Percentiles rank a stretch among this genome's conserved stretches.
Evolutionary conservation across 1,140 invertebrate species (phyloP).

Genomic region (Lucilia sericata): DNA sequence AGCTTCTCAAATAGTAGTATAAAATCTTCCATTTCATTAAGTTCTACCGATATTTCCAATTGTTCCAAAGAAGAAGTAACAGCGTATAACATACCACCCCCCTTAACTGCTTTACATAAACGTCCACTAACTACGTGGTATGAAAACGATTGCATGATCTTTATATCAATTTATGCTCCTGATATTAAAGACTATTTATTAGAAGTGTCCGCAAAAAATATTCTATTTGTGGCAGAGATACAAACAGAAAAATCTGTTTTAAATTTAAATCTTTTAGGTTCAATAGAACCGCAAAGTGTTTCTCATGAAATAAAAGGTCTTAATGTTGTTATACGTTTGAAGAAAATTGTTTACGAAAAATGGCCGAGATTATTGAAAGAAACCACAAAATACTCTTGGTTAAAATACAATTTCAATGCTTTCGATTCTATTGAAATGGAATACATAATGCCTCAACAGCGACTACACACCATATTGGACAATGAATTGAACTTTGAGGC

Average conservation of each 20-base stretch:
- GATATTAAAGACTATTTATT: slow-evolving; percentile 43
- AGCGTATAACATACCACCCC: slow-evolving; percentile 2
- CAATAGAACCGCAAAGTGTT: slow-evolving; percentile 37
- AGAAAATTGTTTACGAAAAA: slow-evolving; percentile 45
- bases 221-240: slow-evolving; percentile 40
- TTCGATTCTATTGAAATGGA: slow-evolving; percentile 42
- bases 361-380: slow-evolving; percentile 47
- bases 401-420: slow-evolving; percentile 47
- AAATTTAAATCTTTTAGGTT: slow-evolving; percentile 43
- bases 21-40: neutral
- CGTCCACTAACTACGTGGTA: slow-evolving; percentile 45
- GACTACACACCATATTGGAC: slow-evolving; percentile 35
- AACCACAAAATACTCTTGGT: slow-evolving; percentile 43
- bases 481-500: neutral
- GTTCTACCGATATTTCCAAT: neutral
- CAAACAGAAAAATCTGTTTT: slow-evolving; percentile 43
- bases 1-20: neutral
- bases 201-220: slow-evolving; percentile 32
- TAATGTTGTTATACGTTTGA: slow-evolving; percentile 47
- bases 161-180: slow-evolving; percentile 45
- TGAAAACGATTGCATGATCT: slow-evolving; percentile 46
- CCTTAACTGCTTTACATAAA: slow-evolving; percentile 41
- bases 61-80: neutral
- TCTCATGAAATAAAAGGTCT: slow-evolving; percentile 48
- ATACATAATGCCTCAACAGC: slow-evolving; percentile 34